These are phyloP conservation scores for Aphis craccivora DNA, from an alignment of 1,140 invertebrate species.

Conservation along the genomic window DNA sequence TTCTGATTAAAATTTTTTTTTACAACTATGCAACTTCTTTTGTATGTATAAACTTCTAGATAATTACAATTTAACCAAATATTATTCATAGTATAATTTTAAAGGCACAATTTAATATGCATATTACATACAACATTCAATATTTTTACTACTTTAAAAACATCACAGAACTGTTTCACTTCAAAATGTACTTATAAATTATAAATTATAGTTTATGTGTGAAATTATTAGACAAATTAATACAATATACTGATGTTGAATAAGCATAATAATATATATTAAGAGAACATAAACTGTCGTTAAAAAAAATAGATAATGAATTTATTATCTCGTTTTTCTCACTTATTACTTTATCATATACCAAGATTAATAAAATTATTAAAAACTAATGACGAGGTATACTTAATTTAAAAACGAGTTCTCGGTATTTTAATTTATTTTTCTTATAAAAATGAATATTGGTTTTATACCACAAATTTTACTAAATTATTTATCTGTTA, in stretches of 20 bases:
- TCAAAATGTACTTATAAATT: background rate
- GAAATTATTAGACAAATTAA: too few species aligned
- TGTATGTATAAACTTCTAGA: background rate
- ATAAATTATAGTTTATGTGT: background rate
- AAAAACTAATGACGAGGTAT: background rate
- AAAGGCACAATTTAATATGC: background rate
- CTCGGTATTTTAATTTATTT: background rate
- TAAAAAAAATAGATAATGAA: background rate
- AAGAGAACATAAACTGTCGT: background rate
- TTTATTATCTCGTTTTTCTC: rapidly evolving
- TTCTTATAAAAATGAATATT: background rate
- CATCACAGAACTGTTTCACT: too few species aligned
- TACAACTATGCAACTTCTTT: background rate
- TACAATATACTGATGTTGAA: background rate
- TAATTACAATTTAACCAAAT: too few species aligned
- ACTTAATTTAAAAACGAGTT: background rate
- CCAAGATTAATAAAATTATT: background rate
- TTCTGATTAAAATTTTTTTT: background rate
- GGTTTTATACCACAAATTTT: background rate
- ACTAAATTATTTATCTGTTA: background rate
- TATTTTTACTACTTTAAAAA: background rate
- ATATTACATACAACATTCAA: too few species aligned
- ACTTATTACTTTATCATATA: background rate
- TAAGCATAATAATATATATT: background rate
- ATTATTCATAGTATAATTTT: background rate